Conservation (phyloP, 2,113 vertebrate genomes). For the Esox niger region DNA sequence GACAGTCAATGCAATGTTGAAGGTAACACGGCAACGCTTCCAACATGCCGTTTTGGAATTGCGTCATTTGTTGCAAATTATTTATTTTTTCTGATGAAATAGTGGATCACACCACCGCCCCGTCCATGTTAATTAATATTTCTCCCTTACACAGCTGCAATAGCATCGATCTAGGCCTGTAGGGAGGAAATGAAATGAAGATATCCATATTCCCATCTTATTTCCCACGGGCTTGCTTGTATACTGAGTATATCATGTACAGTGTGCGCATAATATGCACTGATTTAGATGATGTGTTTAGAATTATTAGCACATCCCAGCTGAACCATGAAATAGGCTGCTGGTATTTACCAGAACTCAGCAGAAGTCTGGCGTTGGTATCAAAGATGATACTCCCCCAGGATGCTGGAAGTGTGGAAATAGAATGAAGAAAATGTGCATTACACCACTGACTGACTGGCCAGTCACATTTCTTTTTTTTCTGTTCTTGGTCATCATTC, state of each 20-base stretch:
- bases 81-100: slow-evolving; percentile 28
- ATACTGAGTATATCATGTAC: neutral
- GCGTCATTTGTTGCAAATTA: slow-evolving; percentile 23
- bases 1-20: slow-evolving; percentile 1
- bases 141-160: slow-evolving; percentile 46
- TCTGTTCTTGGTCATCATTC: neutral
- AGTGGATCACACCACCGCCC: slow-evolving; percentile 6
- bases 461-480: neutral
- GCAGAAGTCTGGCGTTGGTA: neutral
- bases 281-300: slow-evolving; percentile 1
- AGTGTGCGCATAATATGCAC: slow-evolving; percentile 6
- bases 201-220: slow-evolving; percentile 14
- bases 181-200: slow-evolving; percentile 41
- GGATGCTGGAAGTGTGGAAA: neutral
- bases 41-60: neutral
- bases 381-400: neutral
- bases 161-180: slow-evolving; percentile 1
- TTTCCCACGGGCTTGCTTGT: neutral
- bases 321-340: neutral
- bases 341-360: neutral
- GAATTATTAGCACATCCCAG: neutral
- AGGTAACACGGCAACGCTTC: neutral
- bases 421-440: too few species aligned
- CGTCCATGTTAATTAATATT: slow-evolving; percentile 45
- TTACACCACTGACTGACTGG: neutral